phyloP scores from a whole-genome alignment of 2,113 vertebrate genomes.

The Cephalopterus ornatus region DNA sequence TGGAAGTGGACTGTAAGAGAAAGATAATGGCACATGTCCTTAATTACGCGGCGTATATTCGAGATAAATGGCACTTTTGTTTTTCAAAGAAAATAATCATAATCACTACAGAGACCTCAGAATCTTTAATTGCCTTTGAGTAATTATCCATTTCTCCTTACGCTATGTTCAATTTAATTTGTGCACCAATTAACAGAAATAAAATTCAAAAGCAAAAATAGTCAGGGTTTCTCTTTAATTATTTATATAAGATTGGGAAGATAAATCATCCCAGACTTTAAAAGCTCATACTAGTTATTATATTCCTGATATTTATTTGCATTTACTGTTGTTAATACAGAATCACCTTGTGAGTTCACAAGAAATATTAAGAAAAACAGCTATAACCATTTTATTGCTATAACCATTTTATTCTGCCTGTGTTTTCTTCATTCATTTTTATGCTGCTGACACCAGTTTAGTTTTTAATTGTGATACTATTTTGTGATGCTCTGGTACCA shows the following conservation, averaged over 20 bases:
- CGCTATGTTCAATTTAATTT: constrained; percentile 20
- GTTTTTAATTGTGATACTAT: neutral
- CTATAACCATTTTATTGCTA: neutral
- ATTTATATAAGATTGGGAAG: constrained; percentile 7
- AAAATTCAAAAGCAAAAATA: constrained; percentile 22
- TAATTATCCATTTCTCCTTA: constrained; percentile 51
- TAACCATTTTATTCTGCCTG: no score
- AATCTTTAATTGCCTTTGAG: constrained; percentile 58
- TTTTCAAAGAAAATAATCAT: constrained; percentile 65
- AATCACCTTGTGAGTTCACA: neutral
- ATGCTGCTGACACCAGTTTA: neutral
- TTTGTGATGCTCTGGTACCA: neutral
- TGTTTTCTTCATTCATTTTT: neutral
- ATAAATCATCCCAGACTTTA: neutral
- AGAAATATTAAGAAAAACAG: neutral
- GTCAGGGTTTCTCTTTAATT: neutral
- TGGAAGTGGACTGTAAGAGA: constrained; percentile 14
- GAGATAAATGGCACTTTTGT: constrained; percentile 48
- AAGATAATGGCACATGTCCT: constrained; percentile 49
- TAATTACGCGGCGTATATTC: constrained; percentile 53
- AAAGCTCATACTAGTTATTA: neutral
- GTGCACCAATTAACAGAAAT: constrained; percentile 30
- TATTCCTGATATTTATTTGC: neutral
- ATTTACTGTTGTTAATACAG: neutral
- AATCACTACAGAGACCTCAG: constrained; percentile 45